Evolutionary conservation across 2,888 invertebrate species (phyloP), one percentile per base, ranked within the genome.

Genomic region (Oegoconia quadripuncta): DNA sequence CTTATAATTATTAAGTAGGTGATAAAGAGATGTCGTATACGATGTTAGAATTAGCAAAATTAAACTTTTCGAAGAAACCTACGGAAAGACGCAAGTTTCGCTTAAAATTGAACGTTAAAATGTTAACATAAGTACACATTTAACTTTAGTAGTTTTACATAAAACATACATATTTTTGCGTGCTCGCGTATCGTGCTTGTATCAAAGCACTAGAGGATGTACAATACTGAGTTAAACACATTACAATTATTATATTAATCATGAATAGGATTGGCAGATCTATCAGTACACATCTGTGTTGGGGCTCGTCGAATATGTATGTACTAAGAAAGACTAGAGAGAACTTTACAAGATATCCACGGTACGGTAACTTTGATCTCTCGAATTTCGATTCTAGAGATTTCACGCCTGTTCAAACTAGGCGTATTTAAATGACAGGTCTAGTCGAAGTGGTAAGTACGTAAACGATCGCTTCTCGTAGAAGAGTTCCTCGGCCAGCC

Each of bases 201-300:
- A 12, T 27, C 11, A 3, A 27, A 27, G 41, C 47, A 49, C 37
- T 40, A 26, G n/a, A n/a, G n/a, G n/a, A 38, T 43, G 51, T 40
- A 59, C 51, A 71, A 69, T 65, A 71, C 66, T 71, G 69, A 59
- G 58, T 55, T 54, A 59, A 53, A 58, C 47, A 55, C 46, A 39
- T 35, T 41, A 51, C 35, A 42, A 41, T 48, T 59, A 51, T 51
- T 55, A 55, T 46, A 11, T n/a, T n/a, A 25, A 33, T 23, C 23
- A 15, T 15, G n/a, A 27, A 33, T 23, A 61, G 52, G 45, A 58
- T 64, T 63, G 64, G 60, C 68, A 72, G 68, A 69, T 66, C 62
- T 64, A 52, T 52, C 42, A 52, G 56, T 54, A 59, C 58, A 55
- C 45, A 39, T 45, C 53, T 48, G 55, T 44, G 52, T 27, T 47